These are phyloP conservation scores for Exephanes ischioxanthus DNA, from an alignment of 2,888 invertebrate genomes.

Conservation along the genomic window DNA sequence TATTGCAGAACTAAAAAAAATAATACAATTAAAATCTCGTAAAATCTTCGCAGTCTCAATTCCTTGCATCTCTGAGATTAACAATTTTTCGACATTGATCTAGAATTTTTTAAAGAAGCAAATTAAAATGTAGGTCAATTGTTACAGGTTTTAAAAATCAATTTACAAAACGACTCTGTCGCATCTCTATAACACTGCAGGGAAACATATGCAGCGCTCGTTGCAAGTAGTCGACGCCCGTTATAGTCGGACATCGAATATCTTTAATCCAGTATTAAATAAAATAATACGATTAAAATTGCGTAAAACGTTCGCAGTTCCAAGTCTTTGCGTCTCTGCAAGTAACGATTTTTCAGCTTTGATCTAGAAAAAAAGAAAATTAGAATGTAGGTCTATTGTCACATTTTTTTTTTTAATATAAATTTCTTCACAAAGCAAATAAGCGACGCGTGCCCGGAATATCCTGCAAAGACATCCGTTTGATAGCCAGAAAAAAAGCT, in stretches of 20 bases:
- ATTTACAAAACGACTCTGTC: background rate
- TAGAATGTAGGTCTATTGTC: background rate
- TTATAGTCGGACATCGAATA: slow-evolving; percentile 2
- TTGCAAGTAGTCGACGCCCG: background rate
- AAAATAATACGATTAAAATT: background rate
- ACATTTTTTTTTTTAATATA: background rate
- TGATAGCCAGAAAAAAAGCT: background rate
- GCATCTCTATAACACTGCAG: slow-evolving; percentile 3
- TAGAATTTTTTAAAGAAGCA: background rate
- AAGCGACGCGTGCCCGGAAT: too few species aligned
- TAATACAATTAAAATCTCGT: too few species aligned
- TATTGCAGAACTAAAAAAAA: background rate
- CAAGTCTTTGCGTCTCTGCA: background rate
- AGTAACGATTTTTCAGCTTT: background rate
- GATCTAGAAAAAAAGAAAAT: background rate
- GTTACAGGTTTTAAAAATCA: background rate
- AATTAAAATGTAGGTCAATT: background rate
- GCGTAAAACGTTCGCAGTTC: background rate
- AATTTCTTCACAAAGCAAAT: background rate
- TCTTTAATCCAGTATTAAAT: background rate
- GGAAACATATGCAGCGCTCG: slow-evolving; percentile 15
- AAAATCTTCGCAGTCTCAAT: background rate
- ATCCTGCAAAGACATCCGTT: background rate
- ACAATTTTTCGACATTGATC: background rate
- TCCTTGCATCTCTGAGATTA: background rate